Base-by-base conservation (phyloP, 1,140 invertebrate species). In the Aphaenogaster rudis region DNA sequence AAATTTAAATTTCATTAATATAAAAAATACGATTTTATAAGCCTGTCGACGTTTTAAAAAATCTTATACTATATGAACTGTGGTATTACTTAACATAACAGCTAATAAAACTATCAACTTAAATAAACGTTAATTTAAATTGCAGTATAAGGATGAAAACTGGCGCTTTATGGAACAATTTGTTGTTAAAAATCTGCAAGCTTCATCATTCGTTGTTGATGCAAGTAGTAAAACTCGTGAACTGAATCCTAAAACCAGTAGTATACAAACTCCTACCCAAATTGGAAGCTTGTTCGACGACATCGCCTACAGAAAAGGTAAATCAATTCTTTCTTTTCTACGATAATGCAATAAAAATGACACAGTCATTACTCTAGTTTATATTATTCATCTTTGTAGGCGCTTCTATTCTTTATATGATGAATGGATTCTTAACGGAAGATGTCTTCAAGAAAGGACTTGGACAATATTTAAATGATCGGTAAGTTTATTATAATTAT, bases 101-200 rank as follows among this genome's bases (percentile, higher is more conserved):
- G 21, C n/a, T 4, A 50, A 63, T 13, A 21, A 64, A 66, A 33
- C 0, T 21, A 11, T 1, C 28, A 33, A 1, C 4, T 13, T 1
- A 11, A 66, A 21, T 28, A 33, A 72, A 52, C 3, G 3, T 28
- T 64, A 78, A 61, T 15, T 79, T 57, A 33, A 59, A 42, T 88
- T 91, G 0, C 76, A 97, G 96, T 93, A 96, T 52, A 0, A 45
- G 0, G 93, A 96, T 76, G 96, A 96, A 8, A 93, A 96, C 78
- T 98, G 97, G 98, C 96, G 97, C 90, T 97, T 98, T 96, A 96
- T 97, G 96, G 97, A 98, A 88, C 97, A 97, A 94, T 98, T 98
- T 94, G 96, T 98, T 13, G 94, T 97, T 13, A 96, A 97, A 64
- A 96, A 96, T 8, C 92, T 97, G 28, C 97, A 98, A 86, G 95